Base-by-base conservation (phyloP, 1,140 invertebrate genomes). In the Bombus polaris region DNA sequence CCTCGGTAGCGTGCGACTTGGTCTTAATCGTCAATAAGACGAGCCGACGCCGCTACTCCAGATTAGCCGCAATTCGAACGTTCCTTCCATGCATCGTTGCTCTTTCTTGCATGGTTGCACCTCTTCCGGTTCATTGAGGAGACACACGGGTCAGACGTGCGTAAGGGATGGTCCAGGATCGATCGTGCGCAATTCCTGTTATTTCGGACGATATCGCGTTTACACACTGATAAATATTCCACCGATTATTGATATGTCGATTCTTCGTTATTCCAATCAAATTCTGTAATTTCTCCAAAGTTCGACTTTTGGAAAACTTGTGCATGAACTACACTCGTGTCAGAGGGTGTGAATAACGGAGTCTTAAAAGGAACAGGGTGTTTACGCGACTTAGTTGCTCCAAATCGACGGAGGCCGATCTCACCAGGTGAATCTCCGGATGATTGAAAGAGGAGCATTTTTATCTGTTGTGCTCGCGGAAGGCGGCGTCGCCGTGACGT, bases 401-500 rank as follows among this genome's bases (percentile, higher is more conserved):
- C 12, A n/a, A n/a, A 12, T 82, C 59, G 73, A 12, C 71, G 9
- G n/a, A 32, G 65, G 5, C 32, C 15, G 65, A 66, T 70, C 18
- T 35, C 35, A 18, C 5, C 35, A 18, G 47, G 80, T 15, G 68
- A 12, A 32, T 44, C 73, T 35, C 65, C 65, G 32, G 32, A 35
- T 18, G 42, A 73, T 42, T 13, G n/a, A 22, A 44, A 80, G 25
- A 32, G 32, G 9, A 10, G 22, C 28, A 22, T 84, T 72, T 84
- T 73, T 84, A 70, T 66, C 59, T 75, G 32, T 35, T 37, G 66
- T 84, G 18, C 35, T 72, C 22, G 65, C 70, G 75, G 53, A 72
- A 80, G 32, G n/a, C 85, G 85, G 76, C 87, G 91, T 91, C 85
- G 85, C 72, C 81, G 79, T 89, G 91, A 91, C 90, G 89, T 91